These are phyloP conservation scores for Agrenia bidenticulata DNA, from an alignment of 2,888 invertebrate species.

Conservation along the genomic window DNA sequence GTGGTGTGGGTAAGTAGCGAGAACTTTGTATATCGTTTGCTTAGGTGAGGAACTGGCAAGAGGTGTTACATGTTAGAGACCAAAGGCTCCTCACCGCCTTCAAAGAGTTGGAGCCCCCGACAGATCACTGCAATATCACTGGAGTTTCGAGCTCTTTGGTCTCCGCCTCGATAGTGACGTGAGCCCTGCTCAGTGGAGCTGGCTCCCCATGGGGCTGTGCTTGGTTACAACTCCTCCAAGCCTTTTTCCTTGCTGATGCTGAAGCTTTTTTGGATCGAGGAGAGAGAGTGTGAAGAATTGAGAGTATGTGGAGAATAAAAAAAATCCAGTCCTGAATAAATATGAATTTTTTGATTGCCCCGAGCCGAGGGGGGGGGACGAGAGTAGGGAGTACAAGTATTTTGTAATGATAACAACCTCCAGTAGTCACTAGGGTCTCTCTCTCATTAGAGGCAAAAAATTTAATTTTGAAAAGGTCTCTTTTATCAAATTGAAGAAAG, in stretches of 20 bases:
- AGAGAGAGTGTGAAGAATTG: too few relatives aligned
- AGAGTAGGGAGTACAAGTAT: too few relatives aligned
- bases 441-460: slow-evolving; percentile 3
- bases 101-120: neutral
- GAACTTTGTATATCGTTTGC: too few relatives aligned
- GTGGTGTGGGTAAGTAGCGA: too few relatives aligned
- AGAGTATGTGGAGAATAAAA: too few relatives aligned
- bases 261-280: too few relatives aligned
- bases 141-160: neutral
- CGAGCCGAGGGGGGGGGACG: too few relatives aligned
- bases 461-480: slow-evolving; percentile 17
- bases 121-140: neutral
- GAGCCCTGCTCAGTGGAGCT: neutral
- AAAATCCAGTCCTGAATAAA: neutral
- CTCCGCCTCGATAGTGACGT: slow-evolving; percentile 7
- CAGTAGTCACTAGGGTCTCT: too few relatives aligned
- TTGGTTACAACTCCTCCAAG: neutral
- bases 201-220: neutral
- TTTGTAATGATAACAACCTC: too few relatives aligned
- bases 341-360: neutral
- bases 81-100: neutral
- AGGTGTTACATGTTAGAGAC: neutral
- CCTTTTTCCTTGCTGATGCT: too few relatives aligned
- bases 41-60: too few relatives aligned
- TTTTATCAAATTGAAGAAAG: slow-evolving; percentile 2